Conservation (phyloP, 2,888 invertebrate species). For the Eucriotettix oculatus region DNA sequence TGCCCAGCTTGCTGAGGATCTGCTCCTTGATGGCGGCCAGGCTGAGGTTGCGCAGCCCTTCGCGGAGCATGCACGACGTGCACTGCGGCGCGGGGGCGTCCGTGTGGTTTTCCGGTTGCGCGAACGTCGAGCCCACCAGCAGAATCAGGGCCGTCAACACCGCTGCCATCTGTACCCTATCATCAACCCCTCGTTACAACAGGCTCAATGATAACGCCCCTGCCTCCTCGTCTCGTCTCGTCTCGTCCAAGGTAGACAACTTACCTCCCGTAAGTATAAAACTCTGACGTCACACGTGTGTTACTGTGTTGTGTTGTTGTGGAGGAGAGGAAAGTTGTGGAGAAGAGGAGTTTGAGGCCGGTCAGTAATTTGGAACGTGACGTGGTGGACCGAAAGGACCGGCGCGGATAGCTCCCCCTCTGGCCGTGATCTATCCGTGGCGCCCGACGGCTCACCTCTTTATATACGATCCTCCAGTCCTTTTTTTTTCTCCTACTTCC, state of each 20-base stretch:
- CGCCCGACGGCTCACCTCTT: neutral
- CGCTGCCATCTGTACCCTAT: neutral
- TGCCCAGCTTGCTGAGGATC: constrained; percentile 38
- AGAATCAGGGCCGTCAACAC: neutral
- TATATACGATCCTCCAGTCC: neutral
- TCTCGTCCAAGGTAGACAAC: neutral
- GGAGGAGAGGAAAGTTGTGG: neutral
- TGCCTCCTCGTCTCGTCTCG: neutral
- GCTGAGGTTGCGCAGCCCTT: constrained; percentile 36
- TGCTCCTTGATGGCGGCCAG: constrained; percentile 40
- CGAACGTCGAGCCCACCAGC: neutral
- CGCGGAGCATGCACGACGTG: constrained; percentile 35
- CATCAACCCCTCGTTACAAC: neutral
- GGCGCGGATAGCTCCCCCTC: neutral
- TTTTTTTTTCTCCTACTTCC: neutral
- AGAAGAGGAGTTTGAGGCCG: neutral
- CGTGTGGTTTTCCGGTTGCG: neutral
- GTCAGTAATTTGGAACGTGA: neutral
- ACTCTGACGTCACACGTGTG: neutral
- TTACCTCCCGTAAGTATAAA: neutral
- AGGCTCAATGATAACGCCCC: neutral
- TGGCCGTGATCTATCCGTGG: neutral
- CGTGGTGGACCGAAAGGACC: neutral
- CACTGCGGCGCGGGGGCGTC: constrained; percentile 19
- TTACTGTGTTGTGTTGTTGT: neutral